Base-by-base conservation (phyloP, 2,797 vertebrate species). In the Typhlichthys subterraneus region DNA sequence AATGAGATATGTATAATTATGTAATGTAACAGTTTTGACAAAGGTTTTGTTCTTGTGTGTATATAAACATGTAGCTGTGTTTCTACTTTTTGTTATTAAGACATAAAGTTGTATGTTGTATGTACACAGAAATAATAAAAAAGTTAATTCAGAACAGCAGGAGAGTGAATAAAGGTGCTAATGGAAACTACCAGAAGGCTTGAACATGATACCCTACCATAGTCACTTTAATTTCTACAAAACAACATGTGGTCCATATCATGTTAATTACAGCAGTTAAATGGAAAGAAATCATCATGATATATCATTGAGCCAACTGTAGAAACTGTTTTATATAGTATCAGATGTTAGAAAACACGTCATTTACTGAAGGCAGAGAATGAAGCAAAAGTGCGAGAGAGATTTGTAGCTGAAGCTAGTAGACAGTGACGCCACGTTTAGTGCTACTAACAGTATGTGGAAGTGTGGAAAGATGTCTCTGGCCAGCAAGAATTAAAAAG, bases 81-180 rank as follows among this genome's bases (percentile, higher is more conserved):
- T 75, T 76, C 65, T 59, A 73, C 45, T 70, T 47, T 67, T 81
- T 81, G 59, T 56, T 84, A 74, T 85, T 78, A 78, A 74, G 74
- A 76, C 72, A 69, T 70, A 73, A 59, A 72, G 73, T 59, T 80
- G 85, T 64, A 70, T 86, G 87, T 88, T 88, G 72, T 86, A 76
- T 87, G 85, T 91, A 87, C 85, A 80, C 75, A 19, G 85, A 87
- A 87, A 82, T 72, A 88, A 86, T 82, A 82, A 84, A 85, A 77
- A 61, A 76, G 31, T 62, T 72, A 87, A 76, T 89, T 90, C 90
- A 91, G 93, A 92, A 91, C 61, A 75, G 73, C 77, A 79, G 61
- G 79, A 86, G 84, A 82, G 75, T 90, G 69, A 91, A 91, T 91
- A 88, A 91, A 90, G 80, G 81, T 78, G 72, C 77, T 82, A 31